These are phyloP conservation scores for Azorinus chamasolen DNA, from an alignment of 2,888 invertebrate genomes.

Conservation along the genomic window DNA sequence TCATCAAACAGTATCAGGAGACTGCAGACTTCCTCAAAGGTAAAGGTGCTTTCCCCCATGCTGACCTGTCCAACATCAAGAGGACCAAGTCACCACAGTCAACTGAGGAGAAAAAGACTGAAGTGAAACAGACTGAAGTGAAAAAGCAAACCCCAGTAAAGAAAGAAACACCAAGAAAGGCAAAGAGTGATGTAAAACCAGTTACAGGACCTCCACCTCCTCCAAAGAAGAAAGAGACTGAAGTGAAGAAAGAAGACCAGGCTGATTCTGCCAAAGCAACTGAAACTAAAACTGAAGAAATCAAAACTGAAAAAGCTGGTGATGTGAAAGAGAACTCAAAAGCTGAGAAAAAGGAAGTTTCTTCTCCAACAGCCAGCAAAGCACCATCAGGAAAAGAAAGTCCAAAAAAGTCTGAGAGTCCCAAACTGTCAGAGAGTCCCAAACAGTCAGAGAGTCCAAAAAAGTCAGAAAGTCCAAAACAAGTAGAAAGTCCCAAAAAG, in stretches of 20 bases:
- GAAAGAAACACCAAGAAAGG: slow-evolving; percentile 6
- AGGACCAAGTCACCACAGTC: slow-evolving; percentile 24
- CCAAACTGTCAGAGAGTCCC: neutral
- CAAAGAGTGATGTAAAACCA: too few species aligned
- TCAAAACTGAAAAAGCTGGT: too few species aligned
- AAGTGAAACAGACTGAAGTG: slow-evolving; percentile 1
- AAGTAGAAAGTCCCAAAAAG: neutral
- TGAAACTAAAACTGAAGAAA: slow-evolving; percentile 14
- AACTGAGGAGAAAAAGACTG: slow-evolving; percentile 8
- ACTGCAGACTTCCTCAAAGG: slow-evolving; percentile 97
- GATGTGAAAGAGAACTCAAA: slow-evolving; percentile 12
- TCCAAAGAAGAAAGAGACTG: neutral
- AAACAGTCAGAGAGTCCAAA: slow-evolving; percentile 13
- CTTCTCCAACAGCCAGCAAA: slow-evolving; percentile 14
- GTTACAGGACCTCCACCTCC: too few species aligned
- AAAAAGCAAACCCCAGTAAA: slow-evolving; percentile 16
- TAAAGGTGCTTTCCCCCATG: slow-evolving; percentile 89
- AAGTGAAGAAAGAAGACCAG: slow-evolving; percentile 22
- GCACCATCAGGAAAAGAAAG: slow-evolving; percentile 23
- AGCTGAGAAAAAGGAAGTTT: slow-evolving; percentile 21
- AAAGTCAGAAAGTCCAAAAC: slow-evolving; percentile 36
- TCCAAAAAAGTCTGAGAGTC: too few species aligned
- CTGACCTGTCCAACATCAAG: slow-evolving; percentile 62
- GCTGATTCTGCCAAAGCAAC: slow-evolving; percentile 29
- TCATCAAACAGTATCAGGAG: slow-evolving; percentile 94